Evolutionary conservation across 2,113 vertebrate genomes (phyloP), one percentile per base, ranked within the genome.

Genomic region (Pangasianodon gigas): DNA sequence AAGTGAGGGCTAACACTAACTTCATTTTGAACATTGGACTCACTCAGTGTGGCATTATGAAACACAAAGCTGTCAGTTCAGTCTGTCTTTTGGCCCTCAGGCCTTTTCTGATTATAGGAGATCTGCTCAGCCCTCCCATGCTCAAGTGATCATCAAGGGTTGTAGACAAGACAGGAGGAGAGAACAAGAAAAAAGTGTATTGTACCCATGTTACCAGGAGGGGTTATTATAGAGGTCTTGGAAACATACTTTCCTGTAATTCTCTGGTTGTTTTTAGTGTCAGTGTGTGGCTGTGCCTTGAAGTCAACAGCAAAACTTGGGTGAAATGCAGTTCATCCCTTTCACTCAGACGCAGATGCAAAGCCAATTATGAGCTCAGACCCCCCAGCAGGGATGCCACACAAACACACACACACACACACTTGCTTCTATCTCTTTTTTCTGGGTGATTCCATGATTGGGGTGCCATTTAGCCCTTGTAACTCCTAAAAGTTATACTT

Each of bases 351-450:
- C 21, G 4, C 56, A 87, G 52, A 88, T 71, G 80, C 67, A 60
- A 83, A 87, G 60, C 90, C 87, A 92, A 91, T 91, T 91, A 92
- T 84, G 48, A 79, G 80, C 60, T 84, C 9, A 26, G 32, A 77
- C 37, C 84, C 81, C 87, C 37, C 65, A 54, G 85, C 60, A 87
- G 79, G 88, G 71, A 62, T 41, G 58, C 13, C 46, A n/a, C 26
- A 65, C n/a, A 32, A 11, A 32, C 67, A 69, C n/a, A 69, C n/a
- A 69, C 67, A 71, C 14, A 37, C 67, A 32, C n/a, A 32, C 32
- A 75, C 13, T 18, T 16, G 80, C 29, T 54, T 83, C 13, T 16
- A 0, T 37, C 21, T 71, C 10, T 37, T 18, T 71, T 37, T 71
- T 37, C 67, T 37, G 10, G n/a, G 13, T 71, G n/a, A 71, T 7